phyloP scores from a whole-genome alignment of 2,797 vertebrate genomes.

The Sebastes iracundus region DNA sequence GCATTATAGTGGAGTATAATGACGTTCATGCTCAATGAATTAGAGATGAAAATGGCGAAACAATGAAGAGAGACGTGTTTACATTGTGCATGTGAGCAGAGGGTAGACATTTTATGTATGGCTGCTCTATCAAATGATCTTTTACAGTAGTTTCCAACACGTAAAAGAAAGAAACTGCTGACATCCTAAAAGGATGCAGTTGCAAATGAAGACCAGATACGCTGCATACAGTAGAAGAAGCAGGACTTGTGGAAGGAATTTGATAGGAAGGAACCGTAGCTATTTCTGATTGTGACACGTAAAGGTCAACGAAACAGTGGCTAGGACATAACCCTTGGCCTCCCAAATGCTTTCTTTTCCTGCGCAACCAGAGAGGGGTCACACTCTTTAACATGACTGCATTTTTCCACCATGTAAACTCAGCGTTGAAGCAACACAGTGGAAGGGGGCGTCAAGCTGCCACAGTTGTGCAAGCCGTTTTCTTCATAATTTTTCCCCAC shows the following conservation, averaged over 20 bases:
- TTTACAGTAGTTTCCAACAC: constrained; percentile 69
- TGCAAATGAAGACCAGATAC: constrained; percentile 77
- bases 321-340: constrained; percentile 48
- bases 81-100: constrained; percentile 30
- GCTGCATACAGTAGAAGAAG: constrained; percentile 37
- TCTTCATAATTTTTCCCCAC: constrained; percentile 64
- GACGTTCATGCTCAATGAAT: constrained; percentile 42
- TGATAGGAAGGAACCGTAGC: constrained; percentile 34
- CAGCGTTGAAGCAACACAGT: constrained; percentile 52
- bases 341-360: constrained; percentile 27
- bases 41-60: constrained; percentile 36
- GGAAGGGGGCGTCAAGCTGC: constrained; percentile 54
- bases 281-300: constrained; percentile 32
- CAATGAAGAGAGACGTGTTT: not conserved
- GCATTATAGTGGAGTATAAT: constrained; percentile 3
- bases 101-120: constrained; percentile 34
- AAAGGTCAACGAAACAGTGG: constrained; percentile 47
- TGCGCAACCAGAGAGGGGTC: constrained; percentile 39
- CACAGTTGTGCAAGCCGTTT: constrained; percentile 64
- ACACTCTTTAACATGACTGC: constrained; percentile 60
- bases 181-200: constrained; percentile 68
- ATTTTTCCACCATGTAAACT: constrained; percentile 78
- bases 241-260: constrained; percentile 54
- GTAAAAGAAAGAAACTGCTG: constrained; percentile 68
- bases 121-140: constrained; percentile 52